phyloP scores from a whole-genome alignment of 2,888 invertebrate genomes.

The Polydrusus pterygomalis region DNA sequence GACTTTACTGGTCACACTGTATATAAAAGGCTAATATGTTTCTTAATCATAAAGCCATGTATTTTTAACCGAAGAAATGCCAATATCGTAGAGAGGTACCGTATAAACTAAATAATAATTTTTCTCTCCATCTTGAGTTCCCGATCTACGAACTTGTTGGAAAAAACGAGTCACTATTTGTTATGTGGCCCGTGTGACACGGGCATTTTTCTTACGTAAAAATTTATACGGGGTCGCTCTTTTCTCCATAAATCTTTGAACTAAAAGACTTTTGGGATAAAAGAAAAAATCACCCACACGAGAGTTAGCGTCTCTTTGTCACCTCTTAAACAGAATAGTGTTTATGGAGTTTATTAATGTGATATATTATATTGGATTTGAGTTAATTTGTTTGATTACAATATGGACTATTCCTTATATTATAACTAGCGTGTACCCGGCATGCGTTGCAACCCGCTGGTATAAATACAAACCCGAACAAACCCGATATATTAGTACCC shows the following conservation, averaged over 20 bases:
- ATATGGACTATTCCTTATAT: no score
- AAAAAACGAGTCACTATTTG: constrained; percentile 38
- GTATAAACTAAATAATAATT: neutral
- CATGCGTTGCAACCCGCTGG: no score
- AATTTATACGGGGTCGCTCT: constrained; percentile 46
- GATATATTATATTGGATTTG: neutral
- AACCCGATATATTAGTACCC: no score
- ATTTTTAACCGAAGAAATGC: neutral
- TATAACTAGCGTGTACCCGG: no score
- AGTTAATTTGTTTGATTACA: no score
- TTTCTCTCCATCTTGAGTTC: neutral
- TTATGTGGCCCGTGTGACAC: constrained; percentile 48
- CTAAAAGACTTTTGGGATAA: constrained; percentile 32
- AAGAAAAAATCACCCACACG: constrained; percentile 39
- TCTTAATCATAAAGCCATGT: no score
- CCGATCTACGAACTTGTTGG: constrained; percentile 13
- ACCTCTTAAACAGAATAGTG: constrained; percentile 20
- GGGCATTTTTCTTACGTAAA: constrained; percentile 48
- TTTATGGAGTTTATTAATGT: constrained; percentile 14
- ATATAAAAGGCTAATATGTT: no score
- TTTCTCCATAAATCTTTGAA: constrained; percentile 47
- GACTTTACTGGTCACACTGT: no score
- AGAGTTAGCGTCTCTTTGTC: constrained; percentile 32
- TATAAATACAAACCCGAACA: no score
- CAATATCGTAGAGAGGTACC: no score